phyloP scores from a whole-genome alignment of 2,113 vertebrate species.

The Euleptes europaea region DNA sequence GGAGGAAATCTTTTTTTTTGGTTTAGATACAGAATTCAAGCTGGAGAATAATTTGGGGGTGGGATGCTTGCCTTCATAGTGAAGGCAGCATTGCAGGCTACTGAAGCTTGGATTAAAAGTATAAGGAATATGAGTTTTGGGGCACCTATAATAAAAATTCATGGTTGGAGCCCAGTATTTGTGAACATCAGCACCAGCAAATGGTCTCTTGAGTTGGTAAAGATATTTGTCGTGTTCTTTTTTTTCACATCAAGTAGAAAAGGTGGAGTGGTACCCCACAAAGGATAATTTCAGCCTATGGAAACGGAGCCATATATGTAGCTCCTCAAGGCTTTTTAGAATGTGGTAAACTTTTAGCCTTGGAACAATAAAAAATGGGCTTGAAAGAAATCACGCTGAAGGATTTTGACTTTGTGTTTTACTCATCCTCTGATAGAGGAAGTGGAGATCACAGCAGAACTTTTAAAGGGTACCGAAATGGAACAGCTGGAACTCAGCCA shows the following conservation, averaged over 20 bases:
- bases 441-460: slow-evolving; percentile 55
- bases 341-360: slow-evolving; percentile 64
- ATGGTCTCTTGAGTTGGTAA: slow-evolving; percentile 58
- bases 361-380: slow-evolving; percentile 56
- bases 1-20: background rate
- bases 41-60: too few species aligned
- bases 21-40: background rate
- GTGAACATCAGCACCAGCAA: slow-evolving; percentile 13
- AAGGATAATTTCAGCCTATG: slow-evolving; percentile 60
- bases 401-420: slow-evolving; percentile 67
- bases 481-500: background rate
- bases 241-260: slow-evolving; percentile 57
- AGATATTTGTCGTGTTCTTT: slow-evolving; percentile 56
- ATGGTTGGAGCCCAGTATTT: too few species aligned
- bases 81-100: too few species aligned
- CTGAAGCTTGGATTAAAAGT: too few species aligned
- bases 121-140: too few species aligned
- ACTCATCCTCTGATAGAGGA: slow-evolving; percentile 46
- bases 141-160: too few species aligned
- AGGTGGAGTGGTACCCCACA: slow-evolving; percentile 63
- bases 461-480: slow-evolving; percentile 52
- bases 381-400: slow-evolving; percentile 63
- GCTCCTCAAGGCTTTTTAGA: slow-evolving; percentile 62
- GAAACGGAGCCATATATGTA: slow-evolving; percentile 58
- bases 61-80: too few species aligned